These are phyloP conservation scores for Probaryconus sp. DNA, from an alignment of 1,140 invertebrate species.

Conservation along the genomic window DNA sequence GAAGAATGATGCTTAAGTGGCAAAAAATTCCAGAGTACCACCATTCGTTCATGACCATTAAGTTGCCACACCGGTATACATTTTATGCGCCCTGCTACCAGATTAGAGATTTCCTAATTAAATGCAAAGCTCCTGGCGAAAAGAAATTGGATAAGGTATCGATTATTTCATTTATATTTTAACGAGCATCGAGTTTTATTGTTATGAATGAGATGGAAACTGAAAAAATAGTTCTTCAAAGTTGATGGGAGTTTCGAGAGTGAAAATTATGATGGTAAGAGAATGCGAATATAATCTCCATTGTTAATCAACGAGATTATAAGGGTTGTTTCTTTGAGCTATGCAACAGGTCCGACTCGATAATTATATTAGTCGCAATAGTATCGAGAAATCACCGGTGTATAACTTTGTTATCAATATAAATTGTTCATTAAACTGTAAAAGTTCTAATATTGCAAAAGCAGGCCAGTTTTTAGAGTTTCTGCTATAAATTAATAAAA, in stretches of 20 bases:
- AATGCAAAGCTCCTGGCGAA: no score
- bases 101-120: no score
- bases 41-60: slow-evolving; percentile 62
- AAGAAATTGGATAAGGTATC: no score
- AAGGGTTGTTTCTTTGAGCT: slow-evolving; percentile 60
- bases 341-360: slow-evolving; percentile 47
- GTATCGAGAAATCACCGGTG: slow-evolving; percentile 6
- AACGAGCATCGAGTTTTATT: no score
- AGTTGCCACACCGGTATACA: no score
- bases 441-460: no score
- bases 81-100: no score
- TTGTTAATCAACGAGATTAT: slow-evolving; percentile 59
- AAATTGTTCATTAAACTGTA: no score
- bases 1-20: slow-evolving; percentile 47
- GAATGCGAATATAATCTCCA: slow-evolving; percentile 52
- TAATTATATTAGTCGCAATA: slow-evolving; percentile 14
- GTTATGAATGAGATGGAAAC: no score
- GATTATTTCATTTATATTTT: no score
- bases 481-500: no score
- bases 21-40: slow-evolving; percentile 55
- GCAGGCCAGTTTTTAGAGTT: no score
- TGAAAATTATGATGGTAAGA: slow-evolving; percentile 18
- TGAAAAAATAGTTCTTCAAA: slow-evolving; percentile 26
- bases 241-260: slow-evolving; percentile 8
- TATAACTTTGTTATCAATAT: neutral